Conservation (phyloP, 1,140 invertebrate genomes). For the Penaeus vannamei region DNA sequence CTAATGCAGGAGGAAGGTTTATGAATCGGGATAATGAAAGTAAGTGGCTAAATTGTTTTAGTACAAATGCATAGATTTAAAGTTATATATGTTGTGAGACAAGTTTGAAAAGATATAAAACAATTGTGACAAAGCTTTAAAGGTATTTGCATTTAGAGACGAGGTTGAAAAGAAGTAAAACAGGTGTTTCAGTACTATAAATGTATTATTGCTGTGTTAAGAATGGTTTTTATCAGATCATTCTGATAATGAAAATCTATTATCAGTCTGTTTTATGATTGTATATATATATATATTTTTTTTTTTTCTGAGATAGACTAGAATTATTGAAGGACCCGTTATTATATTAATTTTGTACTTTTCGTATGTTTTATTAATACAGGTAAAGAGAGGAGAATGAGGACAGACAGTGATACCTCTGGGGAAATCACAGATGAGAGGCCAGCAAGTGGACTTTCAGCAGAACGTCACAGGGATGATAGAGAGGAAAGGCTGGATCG, state of each 20-base stretch:
- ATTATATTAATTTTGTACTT: not conserved
- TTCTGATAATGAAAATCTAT: not conserved
- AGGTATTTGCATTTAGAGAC: no score
- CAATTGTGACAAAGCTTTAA: no score
- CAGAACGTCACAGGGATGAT: slow-evolving; percentile 53
- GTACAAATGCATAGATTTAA: no score
- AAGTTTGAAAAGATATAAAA: no score
- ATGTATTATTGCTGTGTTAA: no score
- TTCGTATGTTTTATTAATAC: not conserved
- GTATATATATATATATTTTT: not conserved
- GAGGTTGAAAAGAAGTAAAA: no score
- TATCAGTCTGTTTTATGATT: not conserved
- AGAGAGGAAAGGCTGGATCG: slow-evolving; percentile 44
- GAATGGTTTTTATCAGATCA: no score
- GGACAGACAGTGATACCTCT: slow-evolving; percentile 59
- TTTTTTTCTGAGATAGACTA: not conserved
- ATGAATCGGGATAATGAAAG: slow-evolving; percentile 56
- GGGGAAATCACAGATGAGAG: slow-evolving; percentile 51
- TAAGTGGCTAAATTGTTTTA: not conserved
- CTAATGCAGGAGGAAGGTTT: slow-evolving; percentile 41
- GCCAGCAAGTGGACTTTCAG: slow-evolving; percentile 48
- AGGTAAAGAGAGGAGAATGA: slow-evolving; percentile 54
- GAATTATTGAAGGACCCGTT: not conserved
- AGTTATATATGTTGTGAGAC: no score
- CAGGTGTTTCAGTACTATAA: no score